Base-by-base conservation (phyloP, 23 tunicate genomes). In the Halocynthia aurantium region DNA sequence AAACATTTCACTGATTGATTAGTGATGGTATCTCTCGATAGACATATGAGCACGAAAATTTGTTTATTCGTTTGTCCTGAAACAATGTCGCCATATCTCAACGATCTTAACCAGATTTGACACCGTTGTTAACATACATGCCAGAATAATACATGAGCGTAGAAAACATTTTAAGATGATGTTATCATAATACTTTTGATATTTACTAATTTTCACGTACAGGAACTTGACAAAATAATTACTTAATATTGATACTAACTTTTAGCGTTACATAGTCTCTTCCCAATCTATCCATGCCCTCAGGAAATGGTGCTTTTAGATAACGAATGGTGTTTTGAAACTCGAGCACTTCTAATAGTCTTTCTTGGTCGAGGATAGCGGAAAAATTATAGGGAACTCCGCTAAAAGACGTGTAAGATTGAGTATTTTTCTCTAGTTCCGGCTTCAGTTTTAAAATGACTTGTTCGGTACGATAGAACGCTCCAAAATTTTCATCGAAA, bases 391-490 rank as follows among this genome's bases (percentile, higher is more conserved):
- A 80, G 6, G 84, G 71, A 0, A 54, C 57, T 19, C 82, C 84
- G 9, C 87, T 82, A 63, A 52, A 87, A 9, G 95, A 84, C 8
- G 78, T 81, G 61, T 88, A 84, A n/a, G 62, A 8, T 51, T 80
- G 20, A 6, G 72, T 80, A 7, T 44, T 52, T 7, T 53, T 56
- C 31, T 81, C 85, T 6, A 65, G 77, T 55, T 92, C 87, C 15
- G 84, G 82, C 61, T 86, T 77, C 61, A 92, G 52, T 52, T 73
- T 85, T 86, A 94, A 52, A 53, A 92, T 92, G 4, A 92, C 83
- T 88, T 81, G 79, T 40, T 94, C 94, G 6, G 99, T 88, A 7
- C 99, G 83, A 55, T 76, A 94, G 76, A 94, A 94, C 62, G 87
- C 82, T 52, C 91, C 99, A 66, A 94, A 94, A 22, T 84, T 69